Evolutionary conservation across 2,888 invertebrate species (phyloP), one percentile per base, ranked within the genome.

Genomic region (Crioceris asparagi): DNA sequence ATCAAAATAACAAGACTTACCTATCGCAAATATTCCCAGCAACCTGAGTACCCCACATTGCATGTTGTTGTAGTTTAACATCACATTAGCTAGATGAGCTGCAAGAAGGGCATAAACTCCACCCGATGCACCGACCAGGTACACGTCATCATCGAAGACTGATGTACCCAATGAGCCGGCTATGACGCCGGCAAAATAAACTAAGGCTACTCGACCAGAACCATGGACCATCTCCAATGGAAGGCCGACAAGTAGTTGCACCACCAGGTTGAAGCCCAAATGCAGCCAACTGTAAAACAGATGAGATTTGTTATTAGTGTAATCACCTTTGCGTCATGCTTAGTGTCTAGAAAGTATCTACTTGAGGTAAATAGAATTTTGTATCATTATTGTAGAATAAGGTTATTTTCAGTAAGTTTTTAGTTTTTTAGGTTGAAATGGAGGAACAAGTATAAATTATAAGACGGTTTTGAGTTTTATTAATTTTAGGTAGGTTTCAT

Each of bases 181-280:
- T 46, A 92, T 70, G 32, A 96, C 93, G 6, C 94, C 94, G 8
- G 92, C 86, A 66, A 84, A 74, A 69, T 96, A 96, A 43, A 96
- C 85, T 35, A 82, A 77, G 4, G 79, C 85, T 51, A 93, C 87
- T 41, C 94, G 75, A 40, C 79, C 62, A 19, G 90, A 90, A 17
- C 93, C 94, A 66, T 96, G 96, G 30, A 94, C 88, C 88, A 94
- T 87, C 68, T 96, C 96, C 57, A 96, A 68, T 4, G 94, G 92
- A 48, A 93, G 70, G 29, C 94, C 94, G 52, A 94, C 91, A 56
- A 91, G 74, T 47, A 94, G 71, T 68, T 96, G 94, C 38, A 94
- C 88, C 51, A 88, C 77, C 56, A 94, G 75, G 70, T 96, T 96
- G 75, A 93, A 93, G 41, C 88, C 79, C 54, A 96, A 72, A 66